Percentiles rank a stretch among this genome's conserved stretches.
Evolutionary conservation across 2,113 vertebrate genomes (phyloP).

Genomic region (Saccopteryx leptura): DNA sequence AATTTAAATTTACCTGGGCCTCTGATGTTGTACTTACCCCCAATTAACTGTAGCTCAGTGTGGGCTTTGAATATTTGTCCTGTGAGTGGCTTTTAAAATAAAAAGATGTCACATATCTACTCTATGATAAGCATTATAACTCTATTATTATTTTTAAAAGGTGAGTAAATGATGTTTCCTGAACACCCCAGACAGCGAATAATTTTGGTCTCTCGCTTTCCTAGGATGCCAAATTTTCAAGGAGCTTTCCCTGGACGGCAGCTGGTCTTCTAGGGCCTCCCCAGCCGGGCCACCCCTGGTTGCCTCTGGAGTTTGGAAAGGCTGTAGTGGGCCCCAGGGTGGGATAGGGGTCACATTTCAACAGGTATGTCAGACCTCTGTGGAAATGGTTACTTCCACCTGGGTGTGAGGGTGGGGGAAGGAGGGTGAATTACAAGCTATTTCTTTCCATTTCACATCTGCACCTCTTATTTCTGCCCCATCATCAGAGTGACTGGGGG

Average conservation of each 20-base stretch:
- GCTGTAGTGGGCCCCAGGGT: background rate
- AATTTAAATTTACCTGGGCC: background rate
- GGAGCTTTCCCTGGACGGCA: background rate
- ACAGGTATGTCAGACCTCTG: background rate
- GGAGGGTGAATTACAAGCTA: background rate
- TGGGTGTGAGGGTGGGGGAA: background rate
- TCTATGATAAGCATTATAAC: background rate
- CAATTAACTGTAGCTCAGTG: background rate
- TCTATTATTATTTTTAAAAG: conserved; percentile 30
- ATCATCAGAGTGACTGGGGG: background rate
- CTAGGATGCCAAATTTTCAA: background rate
- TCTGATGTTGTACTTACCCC: background rate
- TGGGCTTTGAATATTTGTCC: background rate
- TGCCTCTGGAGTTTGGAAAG: background rate
- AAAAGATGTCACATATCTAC: background rate
- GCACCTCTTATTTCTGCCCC: background rate
- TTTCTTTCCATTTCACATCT: background rate
- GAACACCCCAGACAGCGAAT: background rate
- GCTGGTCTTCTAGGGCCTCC: background rate
- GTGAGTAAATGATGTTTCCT: background rate
- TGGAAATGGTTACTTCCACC: background rate
- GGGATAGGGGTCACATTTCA: background rate
- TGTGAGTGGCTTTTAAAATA: conserved; percentile 5
- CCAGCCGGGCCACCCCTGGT: background rate
- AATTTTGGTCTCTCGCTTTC: background rate